These are phyloP conservation scores for Apolygus lucorum DNA, from an alignment of 1,140 invertebrate species.

Conservation along the genomic window DNA sequence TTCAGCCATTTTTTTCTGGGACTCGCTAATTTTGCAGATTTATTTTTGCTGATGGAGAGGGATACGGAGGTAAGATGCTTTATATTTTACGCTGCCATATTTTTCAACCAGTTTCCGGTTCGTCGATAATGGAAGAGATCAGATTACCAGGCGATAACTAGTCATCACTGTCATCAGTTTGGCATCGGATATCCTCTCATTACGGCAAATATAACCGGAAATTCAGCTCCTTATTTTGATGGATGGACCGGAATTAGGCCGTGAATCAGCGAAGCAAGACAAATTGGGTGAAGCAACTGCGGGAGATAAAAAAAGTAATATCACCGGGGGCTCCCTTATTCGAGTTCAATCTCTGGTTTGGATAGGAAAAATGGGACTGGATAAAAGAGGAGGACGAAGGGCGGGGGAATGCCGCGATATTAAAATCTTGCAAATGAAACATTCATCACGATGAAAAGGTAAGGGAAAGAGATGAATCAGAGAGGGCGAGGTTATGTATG, in stretches of 20 bases:
- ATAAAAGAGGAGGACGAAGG: neutral
- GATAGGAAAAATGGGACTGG: neutral
- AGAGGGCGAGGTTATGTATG: neutral
- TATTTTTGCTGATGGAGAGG: no score
- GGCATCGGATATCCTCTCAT: no score
- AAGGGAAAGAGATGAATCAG: neutral
- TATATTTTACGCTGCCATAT: no score
- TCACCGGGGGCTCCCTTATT: neutral
- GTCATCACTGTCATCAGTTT: no score
- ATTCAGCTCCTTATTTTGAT: neutral
- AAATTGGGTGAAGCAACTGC: neutral
- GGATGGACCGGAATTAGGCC: neutral
- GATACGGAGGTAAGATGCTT: no score
- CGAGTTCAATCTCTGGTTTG: constrained; percentile 1
- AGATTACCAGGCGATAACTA: no score
- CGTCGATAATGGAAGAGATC: no score
- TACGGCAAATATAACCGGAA: no score
- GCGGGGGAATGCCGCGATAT: neutral
- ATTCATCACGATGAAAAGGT: constrained; percentile 8
- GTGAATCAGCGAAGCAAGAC: neutral
- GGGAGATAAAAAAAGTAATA: constrained; percentile 5
- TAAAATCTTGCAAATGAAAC: constrained; percentile 15
- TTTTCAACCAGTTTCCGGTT: no score
- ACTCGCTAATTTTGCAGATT: no score
- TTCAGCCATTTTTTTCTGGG: no score